Evolutionary conservation across 2,113 vertebrate genomes (phyloP), one percentile per base, ranked within the genome.

Genomic region (Phrynosoma blainvillii): DNA sequence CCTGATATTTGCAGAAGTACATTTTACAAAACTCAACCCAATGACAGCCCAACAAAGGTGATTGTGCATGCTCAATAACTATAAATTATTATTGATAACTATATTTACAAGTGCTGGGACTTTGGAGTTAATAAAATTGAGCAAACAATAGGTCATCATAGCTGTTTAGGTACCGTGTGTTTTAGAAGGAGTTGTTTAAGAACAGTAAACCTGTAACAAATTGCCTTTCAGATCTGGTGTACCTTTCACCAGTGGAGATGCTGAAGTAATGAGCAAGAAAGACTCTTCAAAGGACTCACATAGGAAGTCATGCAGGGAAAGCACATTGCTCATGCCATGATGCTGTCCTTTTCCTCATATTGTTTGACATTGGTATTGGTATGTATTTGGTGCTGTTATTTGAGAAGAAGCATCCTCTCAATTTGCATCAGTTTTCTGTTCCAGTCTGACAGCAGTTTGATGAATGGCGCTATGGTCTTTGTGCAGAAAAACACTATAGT

Each of bases 241-340:
- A 80, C n/a, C 56, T 32, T 47, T 82, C 4, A 11, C 40, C 65
- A 32, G 4, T 32, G 27, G 78, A n/a, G 27, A n/a, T 79, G 27
- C 54, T 79, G 27, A 70, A n/a, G 79, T 3, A 36, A 83, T 71
- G 30, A n/a, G 25, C 40, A 70, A 71, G n/a, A 40, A 27, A 5
- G 25, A 30, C 23, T 40, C 4, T 65, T 40, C 13, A 11, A 36
- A 82, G 59, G 27, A 23, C 10, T 27, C 25, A 3, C 36, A 21
- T 32, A 42, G 12, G 65, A 82, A 5, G 32, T 36, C 59, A 25
- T 10, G 54, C 21, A 9, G 27, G 20, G 1, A 0, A 54, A 66
- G 47, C 40, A 0, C 0, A 1, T 0, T 1, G 0, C 4, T 1
- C 9, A 74, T 18, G 27, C 36, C 20, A 85, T n/a, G 3, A 36